Evolutionary conservation across 2,888 invertebrate genomes (phyloP), one percentile per base, ranked within the genome.

Genomic region (Prenolepis imparis): DNA sequence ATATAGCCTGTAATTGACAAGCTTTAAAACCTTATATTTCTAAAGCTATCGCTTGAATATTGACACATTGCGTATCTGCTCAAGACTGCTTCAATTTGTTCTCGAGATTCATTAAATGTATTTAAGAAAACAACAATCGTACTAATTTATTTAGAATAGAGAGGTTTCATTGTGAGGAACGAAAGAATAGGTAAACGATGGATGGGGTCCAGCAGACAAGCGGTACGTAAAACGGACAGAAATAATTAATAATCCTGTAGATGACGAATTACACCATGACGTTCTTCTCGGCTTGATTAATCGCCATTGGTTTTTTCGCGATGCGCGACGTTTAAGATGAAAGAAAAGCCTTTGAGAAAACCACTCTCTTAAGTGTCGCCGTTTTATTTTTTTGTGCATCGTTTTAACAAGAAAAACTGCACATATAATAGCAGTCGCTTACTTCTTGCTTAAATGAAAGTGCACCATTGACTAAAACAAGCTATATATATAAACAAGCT

Each of bases 221-320:
- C 74, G 41, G 12, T 21, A 55, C 55, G 55, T 67, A 82, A 75
- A 59, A 75, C 57, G n/a, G 32, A 55, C 78, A 61, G 67, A 59
- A 77, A 67, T 77, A 77, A 83, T 83, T 83, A 83, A 83, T 83
- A 83, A 78, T 39, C 68, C n/a, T 61, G 68, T 59, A 68, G 68
- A 83, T 83, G 77, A 83, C 67, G 55, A 64, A 83, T 83, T 61
- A 44, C 48, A 70, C n/a, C 57, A 12, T 66, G 55, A 64, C 63
- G 44, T 64, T 68, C 32, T 39, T 64, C 48, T 21, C 32, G 21
- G 21, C 15, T 80, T 83, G 83, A 83, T 83, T 83, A 83, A 83
- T 83, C 57, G 44, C 41, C 57, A 80, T 57, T 36, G 70, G 52
- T 83, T 78, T 80, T 63, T 52, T 55, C 32, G 36, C 32, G 63